These are phyloP conservation scores for Calameuta idolon DNA, from an alignment of 2,888 invertebrate species.

Conservation along the genomic window DNA sequence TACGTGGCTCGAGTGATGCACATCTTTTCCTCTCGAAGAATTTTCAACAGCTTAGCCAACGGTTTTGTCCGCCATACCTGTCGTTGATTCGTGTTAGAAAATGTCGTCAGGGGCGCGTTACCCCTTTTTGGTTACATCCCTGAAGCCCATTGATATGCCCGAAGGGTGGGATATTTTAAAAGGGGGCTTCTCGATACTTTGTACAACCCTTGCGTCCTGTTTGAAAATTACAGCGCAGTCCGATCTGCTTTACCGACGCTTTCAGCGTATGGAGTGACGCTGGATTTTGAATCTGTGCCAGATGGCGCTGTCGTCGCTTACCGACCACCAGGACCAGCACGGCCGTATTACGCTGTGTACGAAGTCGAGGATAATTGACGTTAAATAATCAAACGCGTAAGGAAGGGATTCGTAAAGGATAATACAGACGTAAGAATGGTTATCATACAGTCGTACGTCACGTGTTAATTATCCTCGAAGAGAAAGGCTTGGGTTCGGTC, in stretches of 20 bases:
- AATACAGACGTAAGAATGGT: not conserved
- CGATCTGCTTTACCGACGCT: conserved; percentile 56
- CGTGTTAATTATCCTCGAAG: not conserved
- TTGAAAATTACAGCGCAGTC: conserved; percentile 6
- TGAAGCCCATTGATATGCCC: conserved; percentile 15
- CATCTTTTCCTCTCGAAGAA: not conserved
- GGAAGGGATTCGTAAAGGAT: not conserved
- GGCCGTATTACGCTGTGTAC: not conserved
- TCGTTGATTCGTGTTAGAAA: not conserved
- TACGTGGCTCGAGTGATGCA: not conserved
- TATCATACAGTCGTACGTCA: too few species aligned
- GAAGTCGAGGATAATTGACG: not conserved
- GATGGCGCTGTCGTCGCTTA: conserved; percentile 52
- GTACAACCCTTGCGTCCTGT: conserved; percentile 44
- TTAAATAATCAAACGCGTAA: not conserved
- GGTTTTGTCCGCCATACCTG: not conserved
- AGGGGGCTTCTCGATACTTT: conserved; percentile 26
- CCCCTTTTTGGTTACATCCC: conserved; percentile 22
- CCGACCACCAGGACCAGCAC: conserved; percentile 30
- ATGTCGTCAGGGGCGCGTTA: not conserved
- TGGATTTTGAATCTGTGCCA: conserved; percentile 34
- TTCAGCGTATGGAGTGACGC: not conserved
- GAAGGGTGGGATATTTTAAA: conserved; percentile 22
- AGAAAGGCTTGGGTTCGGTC: not conserved
- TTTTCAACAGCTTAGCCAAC: not conserved